phyloP scores from a whole-genome alignment of 1,140 invertebrate species.

The Babylonia areolata region DNA sequence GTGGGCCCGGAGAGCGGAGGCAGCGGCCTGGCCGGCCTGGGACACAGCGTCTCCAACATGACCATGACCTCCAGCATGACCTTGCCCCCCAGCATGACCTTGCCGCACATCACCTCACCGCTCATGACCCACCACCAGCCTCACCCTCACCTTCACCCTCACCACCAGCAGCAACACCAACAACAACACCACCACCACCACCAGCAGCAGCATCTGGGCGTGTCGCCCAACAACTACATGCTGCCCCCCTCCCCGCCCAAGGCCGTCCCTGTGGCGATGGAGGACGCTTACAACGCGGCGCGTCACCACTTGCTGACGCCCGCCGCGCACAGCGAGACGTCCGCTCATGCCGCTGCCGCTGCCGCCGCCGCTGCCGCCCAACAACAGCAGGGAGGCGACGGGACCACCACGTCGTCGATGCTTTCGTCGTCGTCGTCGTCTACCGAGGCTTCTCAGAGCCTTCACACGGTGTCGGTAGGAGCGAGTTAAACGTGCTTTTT shows the following conservation, averaged over 20 bases:
- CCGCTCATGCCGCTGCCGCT: background rate
- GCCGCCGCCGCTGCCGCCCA: background rate
- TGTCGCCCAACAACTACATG: slow-evolving; percentile 42
- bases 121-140: background rate
- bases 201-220: slow-evolving; percentile 32
- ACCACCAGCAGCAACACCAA: slow-evolving; percentile 27
- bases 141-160: no score
- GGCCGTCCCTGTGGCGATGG: slow-evolving; percentile 56
- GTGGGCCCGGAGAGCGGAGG: no score
- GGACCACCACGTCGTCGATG: background rate
- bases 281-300: slow-evolving; percentile 34
- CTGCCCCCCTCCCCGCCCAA: slow-evolving; percentile 59
- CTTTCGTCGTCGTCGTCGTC: slow-evolving; percentile 36
- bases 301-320: slow-evolving; percentile 26
- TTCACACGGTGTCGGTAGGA: slow-evolving; percentile 58
- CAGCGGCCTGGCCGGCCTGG: background rate
- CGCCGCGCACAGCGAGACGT: slow-evolving; percentile 34
- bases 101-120: slow-evolving; percentile 24
- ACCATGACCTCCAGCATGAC: background rate
- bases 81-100: background rate
- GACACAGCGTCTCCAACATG: slow-evolving; percentile 21
- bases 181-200: background rate
- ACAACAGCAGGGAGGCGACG: no score
- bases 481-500: slow-evolving; percentile 42
- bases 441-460: slow-evolving; percentile 8